A percentile compares a stretch with the other conserved stretches of the same genome.
Conservation (phyloP, 1,140 invertebrate species). For the Ips nitidus region DNA sequence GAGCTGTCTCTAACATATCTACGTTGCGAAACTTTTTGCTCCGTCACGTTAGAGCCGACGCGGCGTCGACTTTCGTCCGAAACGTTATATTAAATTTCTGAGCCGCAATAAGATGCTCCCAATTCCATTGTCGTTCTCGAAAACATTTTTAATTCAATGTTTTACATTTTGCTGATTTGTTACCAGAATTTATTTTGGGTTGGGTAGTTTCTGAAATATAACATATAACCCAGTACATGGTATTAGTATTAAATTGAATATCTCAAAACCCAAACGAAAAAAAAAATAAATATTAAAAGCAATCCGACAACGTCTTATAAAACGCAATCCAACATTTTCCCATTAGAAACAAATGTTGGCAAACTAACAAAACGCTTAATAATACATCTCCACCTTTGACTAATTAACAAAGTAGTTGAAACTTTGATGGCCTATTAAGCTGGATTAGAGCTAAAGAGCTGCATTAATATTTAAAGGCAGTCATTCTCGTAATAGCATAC, state of each 20-base stretch:
- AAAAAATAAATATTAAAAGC: too few relatives aligned
- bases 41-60: conserved; percentile 6
- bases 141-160: conserved; percentile 30
- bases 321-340: too few relatives aligned
- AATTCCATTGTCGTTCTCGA: conserved; percentile 19
- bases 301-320: too few relatives aligned
- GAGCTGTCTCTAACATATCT: conserved; percentile 15
- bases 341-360: conserved; percentile 28
- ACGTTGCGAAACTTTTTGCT: conserved; percentile 9
- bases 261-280: too few relatives aligned
- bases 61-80: conserved; percentile 12
- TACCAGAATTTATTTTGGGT: conserved; percentile 19
- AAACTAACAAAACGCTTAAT: conserved; percentile 13
- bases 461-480: conserved; percentile 31
- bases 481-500: conserved; percentile 21
- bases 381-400: conserved; percentile 33
- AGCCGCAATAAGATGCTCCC: conserved; percentile 21
- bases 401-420: conserved; percentile 36
- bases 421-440: conserved; percentile 32
- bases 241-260: too few relatives aligned
- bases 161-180: conserved; percentile 18
- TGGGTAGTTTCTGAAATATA: background rate
- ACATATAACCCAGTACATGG: background rate
- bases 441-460: conserved; percentile 30
- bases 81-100: conserved; percentile 29